Conservation (phyloP, 2,888 invertebrate species). For the Aphelenchoides bicaudatus region DNA sequence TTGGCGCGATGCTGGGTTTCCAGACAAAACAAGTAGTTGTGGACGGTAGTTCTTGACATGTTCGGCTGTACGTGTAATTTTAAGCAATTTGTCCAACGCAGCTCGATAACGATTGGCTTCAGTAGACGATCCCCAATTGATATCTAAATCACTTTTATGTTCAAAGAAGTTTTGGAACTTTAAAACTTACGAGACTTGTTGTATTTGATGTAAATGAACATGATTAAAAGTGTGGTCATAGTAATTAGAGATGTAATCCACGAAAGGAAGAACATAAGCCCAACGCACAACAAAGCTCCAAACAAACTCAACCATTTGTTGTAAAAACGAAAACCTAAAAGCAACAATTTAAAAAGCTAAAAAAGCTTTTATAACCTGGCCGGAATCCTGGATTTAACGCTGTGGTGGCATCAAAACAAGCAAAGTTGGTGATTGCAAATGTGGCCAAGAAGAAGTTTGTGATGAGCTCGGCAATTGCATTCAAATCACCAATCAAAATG, state of each 20-base stretch:
- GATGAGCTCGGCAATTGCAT: conserved; percentile 81
- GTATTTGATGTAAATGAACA: conserved; percentile 86
- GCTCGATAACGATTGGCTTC: conserved; percentile 88
- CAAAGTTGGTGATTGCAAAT: conserved; percentile 85
- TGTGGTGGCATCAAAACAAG: conserved; percentile 85
- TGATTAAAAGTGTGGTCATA: conserved; percentile 62
- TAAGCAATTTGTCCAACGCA: conserved; percentile 78
- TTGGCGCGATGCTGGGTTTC: conserved; percentile 40
- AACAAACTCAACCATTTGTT: conserved; percentile 65
- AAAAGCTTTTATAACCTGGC: conserved; percentile 73
- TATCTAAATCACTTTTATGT: conserved; percentile 65
- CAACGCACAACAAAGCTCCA: conserved; percentile 69
- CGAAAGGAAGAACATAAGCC: conserved; percentile 65
- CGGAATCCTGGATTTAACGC: conserved; percentile 56
- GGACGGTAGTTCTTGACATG: conserved; percentile 33
- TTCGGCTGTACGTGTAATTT: conserved; percentile 77
- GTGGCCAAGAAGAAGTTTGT: conserved; percentile 89
- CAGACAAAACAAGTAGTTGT: conserved; percentile 39
- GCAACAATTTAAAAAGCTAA: not conserved
- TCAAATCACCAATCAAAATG: conserved; percentile 78
- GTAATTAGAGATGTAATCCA: conserved; percentile 65
- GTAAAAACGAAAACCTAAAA: not conserved
- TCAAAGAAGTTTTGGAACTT: conserved; percentile 19
- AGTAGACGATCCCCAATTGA: conserved; percentile 94
- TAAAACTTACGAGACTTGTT: conserved; percentile 75